Evolutionary conservation across 1,140 invertebrate genomes (phyloP).

Genomic region (Eriosoma lanigerum): DNA sequence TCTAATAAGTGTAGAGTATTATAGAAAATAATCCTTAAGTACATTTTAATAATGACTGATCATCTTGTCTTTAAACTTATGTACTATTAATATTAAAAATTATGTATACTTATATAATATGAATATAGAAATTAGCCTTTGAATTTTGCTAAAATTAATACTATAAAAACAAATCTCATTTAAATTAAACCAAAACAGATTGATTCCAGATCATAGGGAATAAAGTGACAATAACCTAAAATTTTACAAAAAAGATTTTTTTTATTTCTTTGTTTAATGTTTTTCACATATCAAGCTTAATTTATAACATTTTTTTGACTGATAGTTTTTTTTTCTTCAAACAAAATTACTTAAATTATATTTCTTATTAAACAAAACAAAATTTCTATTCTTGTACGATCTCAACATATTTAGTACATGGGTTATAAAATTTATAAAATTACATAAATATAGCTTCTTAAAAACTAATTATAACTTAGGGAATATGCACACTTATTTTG

Average conservation of each 20-base stretch:
- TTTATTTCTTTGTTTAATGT: slow-evolving; percentile 11
- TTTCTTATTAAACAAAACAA: background rate
- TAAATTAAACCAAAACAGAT: background rate
- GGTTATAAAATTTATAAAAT: slow-evolving; percentile 49
- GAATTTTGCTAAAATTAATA: slow-evolving; percentile 16
- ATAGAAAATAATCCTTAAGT: slow-evolving; percentile 3
- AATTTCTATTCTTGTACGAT: slow-evolving; percentile 36
- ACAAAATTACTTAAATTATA: background rate
- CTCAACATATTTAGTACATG: slow-evolving; percentile 31
- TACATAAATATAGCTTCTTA: slow-evolving; percentile 33
- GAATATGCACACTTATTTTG: slow-evolving; percentile 21
- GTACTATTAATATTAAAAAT: slow-evolving; percentile 10
- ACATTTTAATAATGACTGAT: slow-evolving; percentile 1
- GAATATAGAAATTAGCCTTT: slow-evolving; percentile 1
- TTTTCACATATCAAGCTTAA: slow-evolving; percentile 47
- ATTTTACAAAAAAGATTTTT: slow-evolving; percentile 22
- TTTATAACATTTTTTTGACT: slow-evolving; percentile 10
- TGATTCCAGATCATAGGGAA: slow-evolving; percentile 18
- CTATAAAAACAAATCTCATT: slow-evolving; percentile 12
- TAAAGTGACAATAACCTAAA: slow-evolving; percentile 46
- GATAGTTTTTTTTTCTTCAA: slow-evolving; percentile 16
- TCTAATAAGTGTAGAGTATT: slow-evolving; percentile 15
- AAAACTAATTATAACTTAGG: slow-evolving; percentile 27
- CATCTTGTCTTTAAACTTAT: background rate
- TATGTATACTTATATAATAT: slow-evolving; percentile 15